phyloP scores from a whole-genome alignment of 2,888 invertebrate genomes.

The Leucophenga montana region DNA sequence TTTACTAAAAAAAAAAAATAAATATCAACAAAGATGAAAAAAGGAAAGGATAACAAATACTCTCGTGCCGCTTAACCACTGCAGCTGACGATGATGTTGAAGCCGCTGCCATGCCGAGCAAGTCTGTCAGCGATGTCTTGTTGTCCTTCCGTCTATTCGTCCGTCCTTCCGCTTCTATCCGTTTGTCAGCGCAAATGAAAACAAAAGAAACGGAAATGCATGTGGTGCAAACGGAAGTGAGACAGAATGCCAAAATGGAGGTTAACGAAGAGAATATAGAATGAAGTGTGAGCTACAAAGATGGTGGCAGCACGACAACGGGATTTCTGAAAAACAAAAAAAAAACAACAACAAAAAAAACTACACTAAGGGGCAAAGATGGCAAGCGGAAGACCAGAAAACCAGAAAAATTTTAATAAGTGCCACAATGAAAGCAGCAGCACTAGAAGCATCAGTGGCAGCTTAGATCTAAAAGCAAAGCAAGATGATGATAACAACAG shows the following conservation, averaged over 20 bases:
- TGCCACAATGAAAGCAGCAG: conserved; percentile 11
- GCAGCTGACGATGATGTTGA: conserved; percentile 4
- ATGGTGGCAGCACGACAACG: background rate
- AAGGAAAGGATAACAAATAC: background rate
- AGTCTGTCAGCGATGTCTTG: background rate
- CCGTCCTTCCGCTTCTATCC: background rate
- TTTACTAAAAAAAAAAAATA: background rate
- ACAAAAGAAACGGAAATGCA: conserved; percentile 21
- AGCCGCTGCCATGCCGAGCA: background rate
- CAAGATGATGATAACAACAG: conserved; percentile 26
- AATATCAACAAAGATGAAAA: background rate
- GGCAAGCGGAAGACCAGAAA: background rate
- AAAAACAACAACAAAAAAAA: background rate
- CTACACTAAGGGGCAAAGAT: background rate
- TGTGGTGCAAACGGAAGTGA: conserved; percentile 19
- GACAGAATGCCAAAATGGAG: conserved; percentile 11
- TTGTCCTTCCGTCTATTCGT: no score
- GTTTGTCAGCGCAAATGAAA: conserved; percentile 1
- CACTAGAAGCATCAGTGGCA: background rate
- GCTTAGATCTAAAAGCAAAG: conserved; percentile 14
- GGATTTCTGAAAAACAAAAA: background rate
- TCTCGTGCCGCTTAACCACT: conserved; percentile 4
- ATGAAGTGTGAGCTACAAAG: conserved; percentile 27
- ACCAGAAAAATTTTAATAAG: conserved; percentile 19
- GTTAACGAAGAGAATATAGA: background rate